Conservation (phyloP, 2,888 invertebrate species). For the Sepiola atlantica region DNA sequence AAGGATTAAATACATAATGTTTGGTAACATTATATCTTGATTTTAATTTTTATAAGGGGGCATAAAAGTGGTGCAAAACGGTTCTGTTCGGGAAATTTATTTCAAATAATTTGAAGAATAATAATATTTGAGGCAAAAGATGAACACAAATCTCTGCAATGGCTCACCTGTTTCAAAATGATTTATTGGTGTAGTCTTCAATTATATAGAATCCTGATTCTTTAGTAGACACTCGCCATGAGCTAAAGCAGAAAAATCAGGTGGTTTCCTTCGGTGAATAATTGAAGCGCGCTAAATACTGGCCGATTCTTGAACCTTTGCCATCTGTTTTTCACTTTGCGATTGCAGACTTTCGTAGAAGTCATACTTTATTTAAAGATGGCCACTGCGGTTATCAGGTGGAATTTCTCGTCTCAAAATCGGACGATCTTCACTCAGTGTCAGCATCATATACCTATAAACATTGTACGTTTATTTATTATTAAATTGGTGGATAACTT, state of each 20-base stretch:
- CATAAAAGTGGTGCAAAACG: too few species aligned
- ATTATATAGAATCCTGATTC: not conserved
- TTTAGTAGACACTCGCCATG: not conserved
- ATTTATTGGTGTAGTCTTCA: not conserved
- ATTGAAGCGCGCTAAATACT: not conserved
- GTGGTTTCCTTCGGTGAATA: not conserved
- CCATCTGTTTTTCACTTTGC: not conserved
- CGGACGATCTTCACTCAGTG: not conserved
- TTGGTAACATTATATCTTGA: too few species aligned
- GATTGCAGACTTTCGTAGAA: not conserved
- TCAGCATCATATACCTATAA: not conserved
- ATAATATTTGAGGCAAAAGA: not conserved
- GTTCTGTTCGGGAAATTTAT: too few species aligned
- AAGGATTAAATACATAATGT: too few species aligned
- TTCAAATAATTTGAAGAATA: not conserved
- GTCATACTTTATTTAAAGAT: not conserved
- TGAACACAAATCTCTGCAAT: not conserved
- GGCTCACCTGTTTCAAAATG: not conserved
- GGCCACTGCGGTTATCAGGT: not conserved
- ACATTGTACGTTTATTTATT: not conserved
- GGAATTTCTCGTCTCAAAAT: not conserved
- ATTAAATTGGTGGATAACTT: conserved; percentile 32
- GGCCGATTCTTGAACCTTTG: not conserved
- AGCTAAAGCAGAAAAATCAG: not conserved
- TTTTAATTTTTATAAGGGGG: too few species aligned